Conservation (phyloP, 1,140 invertebrate species). For the Brachionus rubens region DNA sequence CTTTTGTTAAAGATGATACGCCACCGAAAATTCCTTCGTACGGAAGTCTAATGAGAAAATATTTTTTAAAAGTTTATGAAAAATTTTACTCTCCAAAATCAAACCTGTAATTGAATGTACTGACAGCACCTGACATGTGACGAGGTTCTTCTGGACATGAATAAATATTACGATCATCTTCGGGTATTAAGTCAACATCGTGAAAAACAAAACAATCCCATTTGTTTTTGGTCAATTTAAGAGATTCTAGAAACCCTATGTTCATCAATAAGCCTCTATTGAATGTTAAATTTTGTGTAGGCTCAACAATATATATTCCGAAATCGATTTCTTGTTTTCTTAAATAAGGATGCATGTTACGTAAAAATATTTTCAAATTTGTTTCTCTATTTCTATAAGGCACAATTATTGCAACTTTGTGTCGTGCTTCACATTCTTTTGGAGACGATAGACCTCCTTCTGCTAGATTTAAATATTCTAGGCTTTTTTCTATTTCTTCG, state of each 20-base stretch:
- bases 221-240: conserved; percentile 68
- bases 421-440: conserved; percentile 69
- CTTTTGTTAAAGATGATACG: conserved; percentile 27
- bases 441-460: conserved; percentile 66
- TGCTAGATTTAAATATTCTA: not conserved
- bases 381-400: conserved; percentile 51
- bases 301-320: conserved; percentile 52
- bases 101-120: conserved; percentile 73
- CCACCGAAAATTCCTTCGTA: conserved; percentile 68
- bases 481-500: not conserved
- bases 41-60: conserved; percentile 63
- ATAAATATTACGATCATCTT: conserved; percentile 87
- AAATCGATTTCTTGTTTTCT: conserved; percentile 52
- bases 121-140: conserved; percentile 83
- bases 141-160: conserved; percentile 70
- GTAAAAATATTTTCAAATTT: conserved; percentile 51
- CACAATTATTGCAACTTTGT: conserved; percentile 52
- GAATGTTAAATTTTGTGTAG: conserved; percentile 64
- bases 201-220: conserved; percentile 89
- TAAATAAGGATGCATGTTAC: conserved; percentile 52
- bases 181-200: conserved; percentile 87
- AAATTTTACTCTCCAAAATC: not conserved
- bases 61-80: not conserved
- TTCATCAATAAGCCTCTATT: conserved; percentile 91
- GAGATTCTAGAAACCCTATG: conserved; percentile 81